Evolutionary conservation across 2,797 vertebrate genomes (phyloP).

Genomic region (Pelobates cultripes): DNA sequence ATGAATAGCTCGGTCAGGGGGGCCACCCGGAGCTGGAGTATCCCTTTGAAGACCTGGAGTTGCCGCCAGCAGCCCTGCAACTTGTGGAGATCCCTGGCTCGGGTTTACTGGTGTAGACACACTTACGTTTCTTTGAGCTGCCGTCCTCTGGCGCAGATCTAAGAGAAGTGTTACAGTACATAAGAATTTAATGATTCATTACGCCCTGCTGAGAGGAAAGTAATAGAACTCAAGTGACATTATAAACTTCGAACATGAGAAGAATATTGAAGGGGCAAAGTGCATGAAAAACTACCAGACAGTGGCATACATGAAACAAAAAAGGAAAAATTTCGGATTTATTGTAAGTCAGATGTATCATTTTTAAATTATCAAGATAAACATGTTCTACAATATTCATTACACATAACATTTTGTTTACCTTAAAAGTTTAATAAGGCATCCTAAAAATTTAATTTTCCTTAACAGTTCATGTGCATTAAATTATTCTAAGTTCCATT

Average conservation of each 20-base stretch:
- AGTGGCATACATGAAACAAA: neutral
- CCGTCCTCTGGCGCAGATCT: constrained; percentile 90
- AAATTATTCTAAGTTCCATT: too few species aligned
- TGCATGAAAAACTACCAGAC: constrained; percentile 30
- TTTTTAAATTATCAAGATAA: too few species aligned
- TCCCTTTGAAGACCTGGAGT: constrained; percentile 76
- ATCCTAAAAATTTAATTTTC: too few species aligned
- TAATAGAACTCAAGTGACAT: constrained; percentile 48
- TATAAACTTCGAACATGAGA: constrained; percentile 17
- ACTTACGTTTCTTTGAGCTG: constrained; percentile 78
- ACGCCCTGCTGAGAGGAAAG: constrained; percentile 41
- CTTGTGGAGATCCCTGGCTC: constrained; percentile 73
- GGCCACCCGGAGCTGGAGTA: constrained; percentile 84
- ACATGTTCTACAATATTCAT: too few species aligned
- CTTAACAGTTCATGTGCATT: too few species aligned
- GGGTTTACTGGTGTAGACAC: constrained; percentile 63
- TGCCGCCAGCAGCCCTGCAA: constrained; percentile 71
- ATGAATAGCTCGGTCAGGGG: constrained; percentile 82
- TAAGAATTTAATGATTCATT: constrained; percentile 50
- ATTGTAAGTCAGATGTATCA: neutral
- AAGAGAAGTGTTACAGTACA: constrained; percentile 63
- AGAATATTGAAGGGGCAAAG: neutral
- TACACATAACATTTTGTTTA: too few species aligned
- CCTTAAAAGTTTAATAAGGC: too few species aligned
- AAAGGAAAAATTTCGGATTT: neutral